These are phyloP conservation scores for Upupa epops DNA, from an alignment of 2,113 vertebrate species.

Conservation along the genomic window DNA sequence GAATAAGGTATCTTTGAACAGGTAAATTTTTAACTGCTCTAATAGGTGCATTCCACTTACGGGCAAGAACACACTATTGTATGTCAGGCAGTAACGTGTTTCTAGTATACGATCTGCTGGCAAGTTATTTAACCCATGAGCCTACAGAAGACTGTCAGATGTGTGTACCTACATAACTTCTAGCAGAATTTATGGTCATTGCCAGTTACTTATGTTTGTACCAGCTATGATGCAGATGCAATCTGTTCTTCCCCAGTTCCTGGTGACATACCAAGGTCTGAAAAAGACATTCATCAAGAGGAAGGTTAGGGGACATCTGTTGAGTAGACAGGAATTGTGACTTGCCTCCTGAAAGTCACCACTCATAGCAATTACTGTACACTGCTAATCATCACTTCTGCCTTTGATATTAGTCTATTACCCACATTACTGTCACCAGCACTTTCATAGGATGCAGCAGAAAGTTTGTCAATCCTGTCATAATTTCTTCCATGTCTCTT, in stretches of 20 bases:
- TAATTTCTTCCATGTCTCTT: background rate
- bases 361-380: background rate
- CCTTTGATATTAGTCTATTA: background rate
- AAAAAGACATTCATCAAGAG: background rate
- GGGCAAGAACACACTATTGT: background rate
- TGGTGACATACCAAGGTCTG: background rate
- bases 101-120: background rate
- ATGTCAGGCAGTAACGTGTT: background rate
- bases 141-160: background rate
- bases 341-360: background rate
- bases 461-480: background rate
- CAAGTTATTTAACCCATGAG: background rate
- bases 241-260: background rate
- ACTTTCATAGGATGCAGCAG: background rate
- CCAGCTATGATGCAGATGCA: background rate
- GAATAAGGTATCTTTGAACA: background rate
- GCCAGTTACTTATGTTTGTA: background rate
- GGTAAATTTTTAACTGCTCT: background rate
- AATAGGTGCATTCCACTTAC: background rate
- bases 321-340: background rate
- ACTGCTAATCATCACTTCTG: background rate
- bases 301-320: background rate
- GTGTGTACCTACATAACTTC: background rate
- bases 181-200: background rate
- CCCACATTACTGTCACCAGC: background rate